Evolutionary conservation across 2,888 invertebrate species (phyloP).

Genomic region (Drosophila prolongata): DNA sequence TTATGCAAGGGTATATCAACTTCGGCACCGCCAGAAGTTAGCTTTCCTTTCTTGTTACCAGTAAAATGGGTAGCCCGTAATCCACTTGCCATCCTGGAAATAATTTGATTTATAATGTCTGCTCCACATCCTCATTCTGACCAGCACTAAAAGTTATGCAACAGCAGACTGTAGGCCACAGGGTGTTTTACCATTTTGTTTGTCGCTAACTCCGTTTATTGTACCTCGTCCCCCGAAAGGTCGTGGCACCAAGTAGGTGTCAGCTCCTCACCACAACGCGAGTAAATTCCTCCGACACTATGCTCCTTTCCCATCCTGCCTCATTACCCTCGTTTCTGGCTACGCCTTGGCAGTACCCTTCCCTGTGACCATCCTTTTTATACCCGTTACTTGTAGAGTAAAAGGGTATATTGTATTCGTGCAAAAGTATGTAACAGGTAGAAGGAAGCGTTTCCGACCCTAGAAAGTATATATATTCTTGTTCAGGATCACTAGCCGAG

Average conservation of each 20-base stretch:
- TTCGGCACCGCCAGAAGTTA: no score
- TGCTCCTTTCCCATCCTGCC: neutral
- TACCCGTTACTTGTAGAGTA: no score
- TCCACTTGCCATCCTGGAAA: slow-evolving; percentile 21
- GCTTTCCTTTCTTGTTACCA: neutral
- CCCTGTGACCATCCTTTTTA: neutral
- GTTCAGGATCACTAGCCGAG: no score
- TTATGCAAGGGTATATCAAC: no score
- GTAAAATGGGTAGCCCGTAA: slow-evolving; percentile 28
- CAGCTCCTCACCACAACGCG: slow-evolving; percentile 27
- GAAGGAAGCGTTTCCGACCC: no score
- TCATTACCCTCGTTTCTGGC: slow-evolving; percentile 12
- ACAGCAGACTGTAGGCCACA: slow-evolving; percentile 31
- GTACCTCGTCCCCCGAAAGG: neutral
- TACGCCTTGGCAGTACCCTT: slow-evolving; percentile 48
- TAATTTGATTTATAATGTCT: slow-evolving; percentile 74
- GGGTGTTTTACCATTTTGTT: slow-evolving; percentile 44
- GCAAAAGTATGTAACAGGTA: no score
- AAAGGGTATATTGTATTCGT: no score
- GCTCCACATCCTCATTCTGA: slow-evolving; percentile 45
- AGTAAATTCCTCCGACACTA: slow-evolving; percentile 1
- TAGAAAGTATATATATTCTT: no score
- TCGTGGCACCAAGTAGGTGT: slow-evolving; percentile 31
- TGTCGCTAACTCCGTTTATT: slow-evolving; percentile 6
- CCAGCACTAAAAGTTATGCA: slow-evolving; percentile 72